Conservation (phyloP, 2,113 vertebrate species). For the Austrofundulus limnaeus region DNA sequence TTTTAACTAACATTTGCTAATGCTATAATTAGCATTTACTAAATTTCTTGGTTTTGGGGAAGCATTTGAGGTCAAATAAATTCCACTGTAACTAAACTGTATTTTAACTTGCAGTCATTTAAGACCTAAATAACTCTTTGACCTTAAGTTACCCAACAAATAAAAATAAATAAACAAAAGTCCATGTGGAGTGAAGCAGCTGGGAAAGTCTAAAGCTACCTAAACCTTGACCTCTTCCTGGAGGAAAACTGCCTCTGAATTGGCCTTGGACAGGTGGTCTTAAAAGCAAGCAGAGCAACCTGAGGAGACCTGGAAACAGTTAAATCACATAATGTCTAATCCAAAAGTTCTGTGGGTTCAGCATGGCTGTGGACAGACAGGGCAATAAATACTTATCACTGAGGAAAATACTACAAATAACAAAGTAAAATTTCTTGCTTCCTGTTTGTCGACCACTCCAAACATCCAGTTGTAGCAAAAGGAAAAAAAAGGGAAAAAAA, state of each 20-base stretch:
- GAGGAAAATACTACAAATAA: slow-evolving; percentile 47
- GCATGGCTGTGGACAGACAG: slow-evolving; percentile 23
- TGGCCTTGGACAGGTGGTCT: slow-evolving; percentile 63
- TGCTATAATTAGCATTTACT: slow-evolving; percentile 62
- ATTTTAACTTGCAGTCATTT: slow-evolving; percentile 40
- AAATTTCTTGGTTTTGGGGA: slow-evolving; percentile 65
- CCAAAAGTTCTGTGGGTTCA: slow-evolving; percentile 52
- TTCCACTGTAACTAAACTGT: slow-evolving; percentile 39
- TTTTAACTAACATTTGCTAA: slow-evolving; percentile 32
- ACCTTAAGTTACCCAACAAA: slow-evolving; percentile 28
- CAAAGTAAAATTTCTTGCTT: slow-evolving; percentile 40
- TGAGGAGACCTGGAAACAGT: slow-evolving; percentile 65
- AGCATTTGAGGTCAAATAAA: slow-evolving; percentile 58
- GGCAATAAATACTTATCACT: slow-evolving; percentile 71
- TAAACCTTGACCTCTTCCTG: slow-evolving; percentile 48
- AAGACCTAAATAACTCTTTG: slow-evolving; percentile 29
- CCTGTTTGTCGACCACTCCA: slow-evolving; percentile 25
- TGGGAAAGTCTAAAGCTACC: slow-evolving; percentile 29
- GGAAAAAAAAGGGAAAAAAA: slow-evolving; percentile 25
- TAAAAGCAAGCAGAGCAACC: slow-evolving; percentile 55
- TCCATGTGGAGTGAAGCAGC: slow-evolving; percentile 44
- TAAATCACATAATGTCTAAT: slow-evolving; percentile 53
- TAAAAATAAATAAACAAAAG: too few species aligned
- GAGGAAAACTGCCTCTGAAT: slow-evolving; percentile 34
- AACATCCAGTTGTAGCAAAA: slow-evolving; percentile 20